Evolutionary conservation across 2,113 vertebrate genomes (phyloP), one percentile per base, ranked within the genome.

Genomic region (Sclerurus mexicanus): DNA sequence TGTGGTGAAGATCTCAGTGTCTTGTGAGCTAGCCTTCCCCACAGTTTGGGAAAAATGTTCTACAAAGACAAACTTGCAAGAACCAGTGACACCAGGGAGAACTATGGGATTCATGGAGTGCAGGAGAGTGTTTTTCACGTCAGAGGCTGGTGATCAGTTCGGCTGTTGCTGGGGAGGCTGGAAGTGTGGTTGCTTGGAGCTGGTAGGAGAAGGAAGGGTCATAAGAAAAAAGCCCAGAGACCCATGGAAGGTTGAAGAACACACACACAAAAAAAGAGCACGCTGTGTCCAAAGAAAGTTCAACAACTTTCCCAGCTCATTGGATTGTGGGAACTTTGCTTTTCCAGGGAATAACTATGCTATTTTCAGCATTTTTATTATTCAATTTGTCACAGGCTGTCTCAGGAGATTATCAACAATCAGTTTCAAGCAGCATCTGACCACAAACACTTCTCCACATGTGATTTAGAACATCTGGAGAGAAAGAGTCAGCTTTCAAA

Each of bases 291-390:
- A 94, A 95, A 96, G 95, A 90, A 96, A 96, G 95, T 96, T 97
- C 90, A 98, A 73, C 94, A 89, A 97, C 94, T 98, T 98, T 98
- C 98, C 98, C 98, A 98, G 97, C 96, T 98, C 79, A 50, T 63
- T 96, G 97, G 95, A 97, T 98, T 98, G 98, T 98, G 98, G 98
- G 98, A 98, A 98, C 97, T 96, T 93, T 83, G 88, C 94, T 97
- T 98, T 98, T 98, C 93, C 95, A 96, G 95, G 96, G 98, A 97
- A 98, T 95, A 96, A 96, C 93, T 94, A 60, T 44, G 86, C 97
- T 98, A 98, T 98, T 98, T 98, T 98, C 98, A 98, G 97, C 97
- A 76, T 98, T 98, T 98, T 98, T 98, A 98, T 98, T 97, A 97
- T 96, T 97, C 97, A 96, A 71, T 98, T 98, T 98, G 97, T 98